Base-by-base conservation (phyloP, 2,113 vertebrate species). In the Poeciliopsis occidentalis region DNA sequence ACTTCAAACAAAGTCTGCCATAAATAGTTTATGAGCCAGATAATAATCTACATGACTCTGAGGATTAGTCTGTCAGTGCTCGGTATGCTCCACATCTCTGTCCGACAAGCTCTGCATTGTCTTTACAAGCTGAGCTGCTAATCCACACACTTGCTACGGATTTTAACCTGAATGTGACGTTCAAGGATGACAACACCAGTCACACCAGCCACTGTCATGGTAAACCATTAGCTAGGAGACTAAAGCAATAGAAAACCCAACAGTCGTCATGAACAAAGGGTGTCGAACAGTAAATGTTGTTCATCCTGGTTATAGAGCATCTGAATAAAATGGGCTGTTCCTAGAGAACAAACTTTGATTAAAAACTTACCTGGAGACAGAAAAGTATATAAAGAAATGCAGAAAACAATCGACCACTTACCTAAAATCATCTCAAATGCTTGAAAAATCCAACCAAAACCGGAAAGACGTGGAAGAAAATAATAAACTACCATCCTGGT, bases 21-120 rank as follows among this genome's bases (percentile, higher is more conserved):
- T 47, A 72, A 75, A 44, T 60, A 71, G 71, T 69, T 81, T 24
- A 71, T 77, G 75, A 80, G 69, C 12, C 69, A 41, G 72, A 76
- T 77, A 67, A 79, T 76, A 32, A 73, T 76, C 62, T 68, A 4
- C 74, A 76, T 69, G 60, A 54, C 63, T 69, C 67, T 41, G 41
- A 32, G 17, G 57, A 71, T 67, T 69, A 22, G 64, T 61, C 62
- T 64, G 72, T 67, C 64, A 57, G 63, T 13, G 69, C 34, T 70
- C 17, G 7, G 37, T 63, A 13, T 44, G 70, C 63, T 72, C 70
- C 61, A 47, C 81, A 30, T 51, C 57, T 1, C 67, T 17, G 27
- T 64, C 75, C 57, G 37, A 61, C 24, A 6, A 5, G 12, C 11
- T n/a, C 32, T 15, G 6, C 32, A 0, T 30, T 22, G 10, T 61